Conservation (phyloP, 2,797 vertebrate genomes). For the Macrochelys suwanniensis region DNA sequence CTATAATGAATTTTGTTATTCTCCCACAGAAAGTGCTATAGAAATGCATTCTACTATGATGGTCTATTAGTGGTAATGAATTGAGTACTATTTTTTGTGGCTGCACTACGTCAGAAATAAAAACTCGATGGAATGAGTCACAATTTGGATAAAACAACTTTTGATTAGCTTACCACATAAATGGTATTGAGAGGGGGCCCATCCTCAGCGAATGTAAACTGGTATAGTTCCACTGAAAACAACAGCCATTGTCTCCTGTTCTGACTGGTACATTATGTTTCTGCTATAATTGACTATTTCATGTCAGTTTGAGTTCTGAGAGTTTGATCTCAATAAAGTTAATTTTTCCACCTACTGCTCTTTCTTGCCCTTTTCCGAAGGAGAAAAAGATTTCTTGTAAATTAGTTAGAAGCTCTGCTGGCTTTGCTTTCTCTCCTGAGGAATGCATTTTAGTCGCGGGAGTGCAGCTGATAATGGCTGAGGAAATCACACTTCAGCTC, state of each 20-base stretch:
- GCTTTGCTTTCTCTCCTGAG: conserved; percentile 59
- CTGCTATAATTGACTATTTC: conserved; percentile 18
- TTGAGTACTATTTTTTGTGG: conserved; percentile 9
- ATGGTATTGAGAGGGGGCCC: background rate
- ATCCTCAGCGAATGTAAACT: background rate
- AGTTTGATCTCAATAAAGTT: conserved; percentile 31
- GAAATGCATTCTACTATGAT: background rate
- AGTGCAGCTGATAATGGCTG: conserved; percentile 68
- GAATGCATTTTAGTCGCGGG: conserved; percentile 67
- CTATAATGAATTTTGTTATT: background rate
- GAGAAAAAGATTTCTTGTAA: conserved; percentile 51
- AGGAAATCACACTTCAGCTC: conserved; percentile 74
- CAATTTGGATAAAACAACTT: conserved; percentile 17
- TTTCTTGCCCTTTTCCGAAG: conserved; percentile 55
- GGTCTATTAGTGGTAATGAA: conserved; percentile 27
- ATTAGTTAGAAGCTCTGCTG: conserved; percentile 47
- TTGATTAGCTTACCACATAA: background rate
- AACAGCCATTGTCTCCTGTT: background rate
- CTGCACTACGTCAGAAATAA: background rate
- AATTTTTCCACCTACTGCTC: conserved; percentile 56
- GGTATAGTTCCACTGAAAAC: conserved; percentile 15
- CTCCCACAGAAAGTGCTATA: background rate
- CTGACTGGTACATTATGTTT: conserved; percentile 21
- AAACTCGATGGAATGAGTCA: conserved; percentile 43
- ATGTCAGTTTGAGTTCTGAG: conserved; percentile 32